phyloP scores from a whole-genome alignment of 2,113 vertebrate genomes.

The Pseudolaguvia tuberculata region DNA sequence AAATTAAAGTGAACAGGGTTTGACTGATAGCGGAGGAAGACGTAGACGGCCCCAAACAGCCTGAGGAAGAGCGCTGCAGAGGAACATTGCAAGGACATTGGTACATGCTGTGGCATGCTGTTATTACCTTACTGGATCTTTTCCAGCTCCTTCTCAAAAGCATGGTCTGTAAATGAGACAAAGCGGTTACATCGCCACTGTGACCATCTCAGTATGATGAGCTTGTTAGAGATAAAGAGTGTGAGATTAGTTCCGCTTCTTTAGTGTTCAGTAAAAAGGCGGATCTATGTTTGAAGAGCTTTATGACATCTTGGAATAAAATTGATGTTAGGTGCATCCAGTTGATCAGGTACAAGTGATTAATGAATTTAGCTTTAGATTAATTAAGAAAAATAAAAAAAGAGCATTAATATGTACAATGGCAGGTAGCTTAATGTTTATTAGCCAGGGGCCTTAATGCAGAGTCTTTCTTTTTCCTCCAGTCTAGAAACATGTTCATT shows the following conservation, averaged over 20 bases:
- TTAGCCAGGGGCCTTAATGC: too few species aligned
- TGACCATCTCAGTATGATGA: conserved; percentile 54
- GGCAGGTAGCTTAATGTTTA: too few species aligned
- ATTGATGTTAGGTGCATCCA: neutral
- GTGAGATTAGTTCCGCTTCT: conserved; percentile 30
- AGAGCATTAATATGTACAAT: too few species aligned
- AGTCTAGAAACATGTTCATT: too few species aligned
- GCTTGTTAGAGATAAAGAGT: conserved; percentile 28
- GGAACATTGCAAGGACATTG: conserved; percentile 49
- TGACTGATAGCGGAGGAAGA: conserved; percentile 40
- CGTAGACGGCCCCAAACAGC: conserved; percentile 37
- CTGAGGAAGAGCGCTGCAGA: conserved; percentile 56
- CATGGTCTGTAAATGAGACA: conserved; percentile 98
- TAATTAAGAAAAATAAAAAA: too few species aligned
- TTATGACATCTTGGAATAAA: conserved; percentile 7
- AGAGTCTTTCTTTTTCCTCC: too few species aligned
- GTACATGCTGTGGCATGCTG: conserved; percentile 69
- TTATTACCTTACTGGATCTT: conserved; percentile 99
- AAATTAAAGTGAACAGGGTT: conserved; percentile 35
- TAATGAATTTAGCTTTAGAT: too few species aligned
- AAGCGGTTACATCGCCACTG: conserved; percentile 82
- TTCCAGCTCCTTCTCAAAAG: conserved; percentile 99
- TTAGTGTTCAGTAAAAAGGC: neutral
- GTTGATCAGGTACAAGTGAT: neutral
- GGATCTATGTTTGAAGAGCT: neutral